Percentiles rank a stretch among this genome's conserved stretches.
These are phyloP conservation scores for Scaptomyza flava DNA, from an alignment of 2,888 invertebrate species.

Conservation along the genomic window DNA sequence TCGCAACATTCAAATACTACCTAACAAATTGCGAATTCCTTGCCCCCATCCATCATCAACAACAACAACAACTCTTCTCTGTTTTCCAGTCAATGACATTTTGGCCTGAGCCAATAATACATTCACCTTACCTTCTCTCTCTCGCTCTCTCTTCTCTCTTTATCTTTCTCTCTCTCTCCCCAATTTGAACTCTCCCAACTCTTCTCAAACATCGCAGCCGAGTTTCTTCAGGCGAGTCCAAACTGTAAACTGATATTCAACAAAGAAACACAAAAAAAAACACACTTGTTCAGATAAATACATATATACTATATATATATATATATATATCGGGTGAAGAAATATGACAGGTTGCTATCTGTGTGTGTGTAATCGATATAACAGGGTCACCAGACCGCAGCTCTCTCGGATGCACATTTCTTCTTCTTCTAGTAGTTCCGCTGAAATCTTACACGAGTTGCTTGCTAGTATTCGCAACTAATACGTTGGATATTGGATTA, in stretches of 20 bases:
- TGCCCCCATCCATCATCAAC: not conserved
- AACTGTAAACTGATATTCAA: slow-evolving; percentile 34
- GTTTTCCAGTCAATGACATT: slow-evolving; percentile 51
- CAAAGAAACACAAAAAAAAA: not conserved
- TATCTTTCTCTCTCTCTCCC: not conserved
- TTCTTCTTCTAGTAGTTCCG: slow-evolving; percentile 35
- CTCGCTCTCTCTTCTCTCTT: not conserved
- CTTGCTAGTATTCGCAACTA: not conserved
- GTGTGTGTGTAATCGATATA: slow-evolving; percentile 43
- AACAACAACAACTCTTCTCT: slow-evolving; percentile 2
- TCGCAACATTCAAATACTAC: not conserved
- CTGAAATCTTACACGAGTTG: slow-evolving; percentile 7
- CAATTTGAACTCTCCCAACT: slow-evolving; percentile 9
- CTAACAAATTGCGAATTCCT: slow-evolving; percentile 11
- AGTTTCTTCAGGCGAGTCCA: slow-evolving; percentile 50
- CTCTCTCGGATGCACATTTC: slow-evolving; percentile 42
- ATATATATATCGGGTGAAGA: slow-evolving; percentile 28
- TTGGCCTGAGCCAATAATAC: slow-evolving; percentile 11
- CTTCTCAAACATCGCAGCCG: not conserved
- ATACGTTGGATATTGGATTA: not conserved
- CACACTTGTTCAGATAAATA: slow-evolving; percentile 23
- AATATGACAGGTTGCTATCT: slow-evolving; percentile 2
- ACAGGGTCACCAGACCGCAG: slow-evolving; percentile 56
- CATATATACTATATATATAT: not conserved
- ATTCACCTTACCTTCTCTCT: slow-evolving; percentile 15